Conservation (phyloP, 1,140 invertebrate genomes). For the Drosophila burlai region DNA sequence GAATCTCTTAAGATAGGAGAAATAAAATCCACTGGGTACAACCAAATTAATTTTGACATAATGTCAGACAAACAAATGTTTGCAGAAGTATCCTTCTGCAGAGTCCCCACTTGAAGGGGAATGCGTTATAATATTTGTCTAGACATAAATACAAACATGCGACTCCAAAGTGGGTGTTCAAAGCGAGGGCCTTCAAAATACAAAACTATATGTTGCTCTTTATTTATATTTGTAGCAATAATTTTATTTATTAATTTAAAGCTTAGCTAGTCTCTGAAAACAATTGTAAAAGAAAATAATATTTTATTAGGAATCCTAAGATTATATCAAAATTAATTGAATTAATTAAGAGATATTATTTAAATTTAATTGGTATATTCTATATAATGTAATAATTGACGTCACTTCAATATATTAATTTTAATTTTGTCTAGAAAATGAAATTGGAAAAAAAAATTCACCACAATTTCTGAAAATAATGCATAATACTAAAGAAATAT, state of each 20-base stretch:
- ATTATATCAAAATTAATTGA: neutral
- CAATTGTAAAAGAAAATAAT: neutral
- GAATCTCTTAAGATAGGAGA: constrained; percentile 53
- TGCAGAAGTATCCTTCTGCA: constrained; percentile 34
- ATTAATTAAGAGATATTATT: neutral
- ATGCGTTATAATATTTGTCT: constrained; percentile 34
- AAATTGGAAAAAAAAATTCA: too few relatives aligned
- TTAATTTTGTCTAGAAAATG: too few relatives aligned
- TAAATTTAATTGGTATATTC: too few relatives aligned
- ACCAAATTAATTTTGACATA: constrained; percentile 62
- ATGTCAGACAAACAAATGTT: constrained; percentile 60
- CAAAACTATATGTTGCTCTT: neutral
- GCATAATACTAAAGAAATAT: too few relatives aligned
- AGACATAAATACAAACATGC: constrained; percentile 29
- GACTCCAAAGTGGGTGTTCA: neutral
- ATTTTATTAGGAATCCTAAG: neutral
- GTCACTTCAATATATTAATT: too few relatives aligned
- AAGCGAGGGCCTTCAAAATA: constrained; percentile 6
- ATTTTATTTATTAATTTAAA: neutral
- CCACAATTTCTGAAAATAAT: too few relatives aligned
- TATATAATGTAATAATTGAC: too few relatives aligned
- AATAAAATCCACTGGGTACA: constrained; percentile 58
- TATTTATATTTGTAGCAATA: neutral
- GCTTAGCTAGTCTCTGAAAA: neutral
- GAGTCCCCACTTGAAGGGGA: constrained; percentile 15